These are phyloP conservation scores for Oostethus manadensis DNA, from an alignment of 2,113 vertebrate genomes.

Conservation along the genomic window DNA sequence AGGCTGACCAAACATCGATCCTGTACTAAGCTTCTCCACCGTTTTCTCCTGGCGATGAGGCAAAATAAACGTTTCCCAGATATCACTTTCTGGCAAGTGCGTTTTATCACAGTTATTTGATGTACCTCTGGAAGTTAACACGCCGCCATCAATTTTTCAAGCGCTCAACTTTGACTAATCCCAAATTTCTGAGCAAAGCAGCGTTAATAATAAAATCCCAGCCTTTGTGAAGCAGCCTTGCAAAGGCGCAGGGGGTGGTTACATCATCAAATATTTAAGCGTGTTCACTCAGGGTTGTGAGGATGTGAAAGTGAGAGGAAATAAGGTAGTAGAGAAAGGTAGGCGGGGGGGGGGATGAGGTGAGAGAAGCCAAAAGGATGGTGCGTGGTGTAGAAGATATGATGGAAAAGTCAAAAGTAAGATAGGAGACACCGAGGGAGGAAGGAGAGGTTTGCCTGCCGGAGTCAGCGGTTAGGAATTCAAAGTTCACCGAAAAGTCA, in stretches of 20 bases:
- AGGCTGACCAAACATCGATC: neutral
- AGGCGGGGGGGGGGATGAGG: conserved; percentile 13
- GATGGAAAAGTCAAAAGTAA: conserved; percentile 16
- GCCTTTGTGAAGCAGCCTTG: conserved; percentile 18
- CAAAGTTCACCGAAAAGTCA: conserved; percentile 68
- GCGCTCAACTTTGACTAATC: conserved; percentile 4
- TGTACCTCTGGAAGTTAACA: neutral
- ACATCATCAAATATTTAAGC: conserved; percentile 41
- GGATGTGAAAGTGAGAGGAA: conserved; percentile 23
- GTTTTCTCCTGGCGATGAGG: neutral
- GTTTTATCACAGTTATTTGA: conserved; percentile 1
- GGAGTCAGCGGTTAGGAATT: conserved; percentile 20
- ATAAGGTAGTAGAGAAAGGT: conserved; percentile 4
- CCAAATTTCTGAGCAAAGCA: neutral
- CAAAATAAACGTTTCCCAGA: conserved; percentile 5
- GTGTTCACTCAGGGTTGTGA: conserved; percentile 4
- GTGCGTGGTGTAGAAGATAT: conserved; percentile 1
- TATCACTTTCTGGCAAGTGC: neutral
- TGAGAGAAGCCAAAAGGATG: conserved; percentile 8
- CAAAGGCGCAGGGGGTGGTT: conserved; percentile 32
- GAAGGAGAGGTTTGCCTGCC: conserved; percentile 15
- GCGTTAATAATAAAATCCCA: conserved; percentile 13
- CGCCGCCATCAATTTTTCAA: neutral
- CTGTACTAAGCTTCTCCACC: too few species aligned
- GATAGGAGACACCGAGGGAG: conserved; percentile 4